Conservation (phyloP, 2,888 invertebrate species). For the Spodoptera picta region DNA sequence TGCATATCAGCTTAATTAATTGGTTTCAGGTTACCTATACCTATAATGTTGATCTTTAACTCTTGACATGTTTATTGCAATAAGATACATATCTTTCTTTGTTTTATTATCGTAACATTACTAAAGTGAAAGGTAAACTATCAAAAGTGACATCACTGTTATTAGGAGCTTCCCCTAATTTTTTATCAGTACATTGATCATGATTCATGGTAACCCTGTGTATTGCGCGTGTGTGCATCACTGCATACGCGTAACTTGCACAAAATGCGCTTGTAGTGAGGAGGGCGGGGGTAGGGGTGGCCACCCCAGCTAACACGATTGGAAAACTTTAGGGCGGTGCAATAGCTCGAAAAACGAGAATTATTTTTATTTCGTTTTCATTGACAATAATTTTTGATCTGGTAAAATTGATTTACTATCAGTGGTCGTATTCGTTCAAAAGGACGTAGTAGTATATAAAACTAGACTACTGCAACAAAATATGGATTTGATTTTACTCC, state of each 20-base stretch:
- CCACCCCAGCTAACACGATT: conserved; percentile 73
- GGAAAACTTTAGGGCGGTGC: conserved; percentile 78
- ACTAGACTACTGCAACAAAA: too few species aligned
- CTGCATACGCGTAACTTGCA: conserved; percentile 64
- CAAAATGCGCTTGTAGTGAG: conserved; percentile 68
- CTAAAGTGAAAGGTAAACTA: conserved; percentile 16
- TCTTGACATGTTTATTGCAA: too few species aligned
- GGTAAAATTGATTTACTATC: not conserved
- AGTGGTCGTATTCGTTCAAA: too few species aligned
- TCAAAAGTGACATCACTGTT: conserved; percentile 23
- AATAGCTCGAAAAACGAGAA: conserved; percentile 56
- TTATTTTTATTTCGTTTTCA: conserved; percentile 43
- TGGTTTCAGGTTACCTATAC: too few species aligned
- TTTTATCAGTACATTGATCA: conserved; percentile 37
- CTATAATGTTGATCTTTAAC: too few species aligned
- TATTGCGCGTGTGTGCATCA: conserved; percentile 60
- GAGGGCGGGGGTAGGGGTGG: conserved; percentile 62
- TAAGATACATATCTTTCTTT: too few species aligned
- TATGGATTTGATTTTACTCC: too few species aligned
- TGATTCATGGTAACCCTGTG: conserved; percentile 63
- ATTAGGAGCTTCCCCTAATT: conserved; percentile 27
- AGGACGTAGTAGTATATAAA: too few species aligned
- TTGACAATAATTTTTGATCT: conserved; percentile 26
- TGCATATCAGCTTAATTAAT: too few species aligned
- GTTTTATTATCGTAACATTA: conserved; percentile 3